Conservation (phyloP, 2,113 vertebrate species). For the Datnioides undecimradiatus region DNA sequence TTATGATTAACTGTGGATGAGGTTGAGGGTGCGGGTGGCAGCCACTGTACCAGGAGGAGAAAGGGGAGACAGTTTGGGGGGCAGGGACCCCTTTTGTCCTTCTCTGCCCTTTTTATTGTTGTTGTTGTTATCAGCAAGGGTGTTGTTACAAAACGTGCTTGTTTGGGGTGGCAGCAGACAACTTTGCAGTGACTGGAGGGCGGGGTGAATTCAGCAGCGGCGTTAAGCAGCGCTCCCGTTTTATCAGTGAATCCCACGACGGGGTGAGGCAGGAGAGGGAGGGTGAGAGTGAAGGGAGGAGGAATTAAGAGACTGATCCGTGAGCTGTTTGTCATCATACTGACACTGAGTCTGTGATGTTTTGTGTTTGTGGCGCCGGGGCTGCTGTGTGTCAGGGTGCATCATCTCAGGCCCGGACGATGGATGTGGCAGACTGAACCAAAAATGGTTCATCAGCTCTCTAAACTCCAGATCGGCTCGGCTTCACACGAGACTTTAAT, state of each 20-base stretch:
- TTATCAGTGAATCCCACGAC: constrained; percentile 12
- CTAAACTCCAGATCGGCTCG: neutral
- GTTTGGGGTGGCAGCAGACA: neutral
- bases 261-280: neutral
- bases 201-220: neutral
- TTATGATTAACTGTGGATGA: neutral
- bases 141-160: too few relatives aligned
- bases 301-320: neutral
- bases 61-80: neutral
- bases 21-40: neutral
- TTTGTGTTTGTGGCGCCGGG: neutral
- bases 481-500: neutral
- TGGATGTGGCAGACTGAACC: neutral
- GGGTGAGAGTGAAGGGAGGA: neutral
- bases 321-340: neutral
- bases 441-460: neutral
- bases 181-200: too few relatives aligned
- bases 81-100: neutral
- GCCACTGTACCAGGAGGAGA: neutral
- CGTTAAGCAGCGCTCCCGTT: neutral
- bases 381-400: neutral
- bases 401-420: neutral
- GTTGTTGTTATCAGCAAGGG: neutral
- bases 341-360: constrained; percentile 3
- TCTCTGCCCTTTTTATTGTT: neutral